Conservation (phyloP, 1,140 invertebrate species). For the Meloidogyne hapla region DNA sequence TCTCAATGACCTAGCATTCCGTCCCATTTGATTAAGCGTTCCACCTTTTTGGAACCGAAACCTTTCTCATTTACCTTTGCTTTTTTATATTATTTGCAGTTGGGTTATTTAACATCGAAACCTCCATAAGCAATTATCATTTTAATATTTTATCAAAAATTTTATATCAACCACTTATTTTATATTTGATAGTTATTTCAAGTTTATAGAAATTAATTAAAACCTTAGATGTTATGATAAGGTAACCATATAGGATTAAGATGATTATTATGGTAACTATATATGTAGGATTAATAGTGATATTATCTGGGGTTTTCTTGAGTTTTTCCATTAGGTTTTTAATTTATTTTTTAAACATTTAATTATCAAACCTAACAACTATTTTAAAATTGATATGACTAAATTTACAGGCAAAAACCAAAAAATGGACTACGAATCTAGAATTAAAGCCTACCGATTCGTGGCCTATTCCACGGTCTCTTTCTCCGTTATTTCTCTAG, state of each 20-base stretch:
- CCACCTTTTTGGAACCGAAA: constrained; percentile 4
- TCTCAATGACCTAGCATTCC: neutral
- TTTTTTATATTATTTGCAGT: neutral
- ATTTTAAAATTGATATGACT: constrained; percentile 13
- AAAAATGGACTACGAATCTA: constrained; percentile 39
- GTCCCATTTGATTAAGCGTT: constrained; percentile 1
- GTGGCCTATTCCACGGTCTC: constrained; percentile 53
- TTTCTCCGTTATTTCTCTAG: constrained; percentile 49
- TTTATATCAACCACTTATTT: neutral
- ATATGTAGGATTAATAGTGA: no score
- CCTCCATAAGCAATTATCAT: neutral
- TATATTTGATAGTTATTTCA: neutral
- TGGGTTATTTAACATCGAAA: neutral
- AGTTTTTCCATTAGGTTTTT: no score
- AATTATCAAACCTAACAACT: no score
- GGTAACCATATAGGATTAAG: neutral
- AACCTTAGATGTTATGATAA: neutral
- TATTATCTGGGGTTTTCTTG: no score
- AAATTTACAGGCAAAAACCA: neutral
- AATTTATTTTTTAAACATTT: no score
- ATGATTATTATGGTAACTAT: no score
- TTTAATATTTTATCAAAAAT: constrained; percentile 8
- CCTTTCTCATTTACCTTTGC: neutral
- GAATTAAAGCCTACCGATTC: constrained; percentile 53
- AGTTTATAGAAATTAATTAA: neutral